Evolutionary conservation across 2,113 vertebrate species (phyloP).

Genomic region (Ranitomeya variabilis): DNA sequence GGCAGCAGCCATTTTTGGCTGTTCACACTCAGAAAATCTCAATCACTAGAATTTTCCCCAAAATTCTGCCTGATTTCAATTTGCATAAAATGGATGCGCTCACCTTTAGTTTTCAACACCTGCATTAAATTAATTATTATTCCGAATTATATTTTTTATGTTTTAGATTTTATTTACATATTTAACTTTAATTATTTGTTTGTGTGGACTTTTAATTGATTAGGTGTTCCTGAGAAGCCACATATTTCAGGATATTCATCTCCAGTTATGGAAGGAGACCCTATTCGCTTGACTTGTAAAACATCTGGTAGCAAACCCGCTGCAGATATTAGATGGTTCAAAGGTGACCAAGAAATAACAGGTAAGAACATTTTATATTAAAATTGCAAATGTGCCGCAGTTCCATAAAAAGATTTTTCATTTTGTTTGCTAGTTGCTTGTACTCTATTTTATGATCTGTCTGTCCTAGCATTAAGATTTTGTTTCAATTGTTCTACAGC

Average conservation of each 20-base stretch:
- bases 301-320: slow-evolving; percentile 95
- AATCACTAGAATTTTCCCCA: no score
- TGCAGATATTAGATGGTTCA: slow-evolving; percentile 94
- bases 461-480: not conserved
- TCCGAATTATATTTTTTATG: not conserved
- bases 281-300: slow-evolving; percentile 91
- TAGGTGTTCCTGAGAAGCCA: slow-evolving; percentile 92
- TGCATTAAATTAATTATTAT: no score
- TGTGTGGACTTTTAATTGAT: slow-evolving; percentile 33
- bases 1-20: no score
- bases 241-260: slow-evolving; percentile 92
- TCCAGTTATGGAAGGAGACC: slow-evolving; percentile 90
- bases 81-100: no score
- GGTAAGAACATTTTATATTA: slow-evolving; percentile 71
- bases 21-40: no score
- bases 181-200: not conserved
- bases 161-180: not conserved
- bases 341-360: slow-evolving; percentile 96
- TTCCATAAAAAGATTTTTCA: not conserved
- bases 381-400: not conserved
- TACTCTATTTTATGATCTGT: not conserved
- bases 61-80: no score
- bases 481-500: no score
- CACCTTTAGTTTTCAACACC: no score
- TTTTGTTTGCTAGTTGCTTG: not conserved